Conservation (phyloP, 2,113 vertebrate genomes). For the Martes martes region DNA sequence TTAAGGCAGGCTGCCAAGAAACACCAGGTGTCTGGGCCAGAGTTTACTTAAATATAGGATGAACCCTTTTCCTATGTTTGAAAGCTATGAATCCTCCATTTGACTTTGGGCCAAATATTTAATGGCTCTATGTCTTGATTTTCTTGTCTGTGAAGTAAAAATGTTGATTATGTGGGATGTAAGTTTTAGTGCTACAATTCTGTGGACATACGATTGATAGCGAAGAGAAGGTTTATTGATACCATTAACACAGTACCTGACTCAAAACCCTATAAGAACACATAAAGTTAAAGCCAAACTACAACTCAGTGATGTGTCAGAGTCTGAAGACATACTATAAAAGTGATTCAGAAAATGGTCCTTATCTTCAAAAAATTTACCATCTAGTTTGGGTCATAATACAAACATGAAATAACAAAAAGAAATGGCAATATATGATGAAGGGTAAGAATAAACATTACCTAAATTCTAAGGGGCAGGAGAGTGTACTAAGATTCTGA, state of each 20-base stretch:
- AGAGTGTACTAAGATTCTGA: neutral
- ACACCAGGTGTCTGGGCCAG: conserved; percentile 61
- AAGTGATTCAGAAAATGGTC: neutral
- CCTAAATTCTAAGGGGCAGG: neutral
- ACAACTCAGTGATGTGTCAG: neutral
- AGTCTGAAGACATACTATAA: neutral
- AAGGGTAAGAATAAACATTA: neutral
- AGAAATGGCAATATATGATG: neutral
- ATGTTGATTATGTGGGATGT: neutral
- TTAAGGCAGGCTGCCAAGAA: conserved; percentile 61
- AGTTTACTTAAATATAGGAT: conserved; percentile 66
- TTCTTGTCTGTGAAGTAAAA: conserved; percentile 52
- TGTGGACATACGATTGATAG: neutral
- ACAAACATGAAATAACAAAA: neutral
- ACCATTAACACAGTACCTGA: neutral
- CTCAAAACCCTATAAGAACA: neutral
- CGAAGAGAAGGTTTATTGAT: neutral
- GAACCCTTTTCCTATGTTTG: conserved; percentile 50
- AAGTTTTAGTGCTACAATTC: conserved; percentile 31
- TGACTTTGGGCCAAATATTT: conserved; percentile 62
- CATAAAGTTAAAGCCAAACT: neutral
- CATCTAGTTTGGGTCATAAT: neutral
- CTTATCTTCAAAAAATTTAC: neutral
- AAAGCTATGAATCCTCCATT: conserved; percentile 46
- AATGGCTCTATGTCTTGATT: conserved; percentile 47